These are phyloP conservation scores for Eupithecia dodoneata DNA, from an alignment of 2,888 invertebrate species.

Conservation along the genomic window DNA sequence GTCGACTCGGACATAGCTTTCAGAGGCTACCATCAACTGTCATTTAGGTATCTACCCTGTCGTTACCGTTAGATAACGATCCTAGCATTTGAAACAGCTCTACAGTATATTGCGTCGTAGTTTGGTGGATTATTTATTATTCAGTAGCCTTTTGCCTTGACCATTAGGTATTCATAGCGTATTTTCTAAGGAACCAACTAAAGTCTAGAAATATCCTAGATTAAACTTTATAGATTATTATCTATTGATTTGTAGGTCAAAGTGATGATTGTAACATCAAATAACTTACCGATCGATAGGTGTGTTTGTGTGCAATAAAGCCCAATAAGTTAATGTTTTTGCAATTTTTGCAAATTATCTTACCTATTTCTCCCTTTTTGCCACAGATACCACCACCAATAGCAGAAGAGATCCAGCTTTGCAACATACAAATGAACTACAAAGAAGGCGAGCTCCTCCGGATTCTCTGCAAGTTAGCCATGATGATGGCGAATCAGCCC, in stretches of 20 bases:
- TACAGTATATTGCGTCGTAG: neutral
- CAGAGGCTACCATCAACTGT: conserved; percentile 19
- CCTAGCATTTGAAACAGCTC: neutral
- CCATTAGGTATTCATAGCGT: neutral
- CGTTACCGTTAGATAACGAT: neutral
- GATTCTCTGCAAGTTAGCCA: conserved; percentile 86
- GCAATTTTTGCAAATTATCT: neutral
- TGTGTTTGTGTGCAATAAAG: neutral
- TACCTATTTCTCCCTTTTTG: conserved; percentile 20
- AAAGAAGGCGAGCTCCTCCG: conserved; percentile 85
- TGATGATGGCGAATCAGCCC: conserved; percentile 87
- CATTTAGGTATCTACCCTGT: conserved; percentile 15
- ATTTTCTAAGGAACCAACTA: too few relatives aligned
- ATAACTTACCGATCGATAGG: neutral
- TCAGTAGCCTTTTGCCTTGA: neutral
- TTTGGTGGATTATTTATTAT: neutral
- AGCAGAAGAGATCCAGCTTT: conserved; percentile 85
- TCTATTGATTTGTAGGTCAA: neutral
- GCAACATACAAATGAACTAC: conserved; percentile 90
- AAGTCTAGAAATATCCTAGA: neutral
- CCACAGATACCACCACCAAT: conserved; percentile 85
- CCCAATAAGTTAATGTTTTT: neutral
- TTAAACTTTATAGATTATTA: neutral
- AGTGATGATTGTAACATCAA: neutral
- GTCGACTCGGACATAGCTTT: conserved; percentile 15